A percentile compares a stretch with the other conserved stretches of the same genome.
These are phyloP conservation scores for Drosophila ficusphila DNA, from an alignment of 1,140 invertebrate species.

Conservation along the genomic window DNA sequence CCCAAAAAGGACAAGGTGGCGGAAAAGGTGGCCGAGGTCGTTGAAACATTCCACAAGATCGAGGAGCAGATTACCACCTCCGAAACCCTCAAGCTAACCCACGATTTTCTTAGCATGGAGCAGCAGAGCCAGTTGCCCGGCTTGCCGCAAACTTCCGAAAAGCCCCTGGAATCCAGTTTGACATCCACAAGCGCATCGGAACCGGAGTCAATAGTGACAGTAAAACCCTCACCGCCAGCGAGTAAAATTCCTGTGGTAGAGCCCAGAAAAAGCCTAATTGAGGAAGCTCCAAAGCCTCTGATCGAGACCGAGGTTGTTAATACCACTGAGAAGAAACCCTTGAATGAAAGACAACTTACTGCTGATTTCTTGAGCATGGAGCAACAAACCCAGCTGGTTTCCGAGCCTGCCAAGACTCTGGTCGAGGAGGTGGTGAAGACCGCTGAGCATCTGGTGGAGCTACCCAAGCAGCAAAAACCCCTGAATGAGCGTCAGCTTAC, in stretches of 20 bases:
- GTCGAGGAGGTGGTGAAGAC: slow-evolving; percentile 33
- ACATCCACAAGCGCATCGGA: slow-evolving; percentile 57
- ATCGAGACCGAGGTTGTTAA: slow-evolving; percentile 9
- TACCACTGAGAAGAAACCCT: slow-evolving; percentile 18
- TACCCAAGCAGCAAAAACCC: slow-evolving; percentile 1
- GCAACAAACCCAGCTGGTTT: slow-evolving; percentile 57
- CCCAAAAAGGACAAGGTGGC: slow-evolving; percentile 53
- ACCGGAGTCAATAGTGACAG: slow-evolving; percentile 49
- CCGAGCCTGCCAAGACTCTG: slow-evolving; percentile 36
- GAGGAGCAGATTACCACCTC: slow-evolving; percentile 56
- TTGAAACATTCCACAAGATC: slow-evolving; percentile 69
- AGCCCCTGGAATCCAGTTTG: slow-evolving; percentile 40
- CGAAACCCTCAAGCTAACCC: slow-evolving; percentile 59
- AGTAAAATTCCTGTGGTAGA: slow-evolving; percentile 63
- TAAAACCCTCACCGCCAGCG: slow-evolving; percentile 53
- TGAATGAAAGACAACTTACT: slow-evolving; percentile 57
- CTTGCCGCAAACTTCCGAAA: slow-evolving; percentile 20
- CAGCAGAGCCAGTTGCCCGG: slow-evolving; percentile 67
- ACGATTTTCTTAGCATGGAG: slow-evolving; percentile 75
- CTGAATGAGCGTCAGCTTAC: slow-evolving; percentile 60
- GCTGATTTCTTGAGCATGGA: slow-evolving; percentile 72
- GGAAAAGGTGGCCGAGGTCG: slow-evolving; percentile 48
- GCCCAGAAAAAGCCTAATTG: slow-evolving; percentile 33
- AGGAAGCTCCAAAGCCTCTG: slow-evolving; percentile 34
- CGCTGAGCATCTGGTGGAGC: slow-evolving; percentile 14